phyloP scores from a whole-genome alignment of 2,797 vertebrate species.

The Manis pentadactyla region DNA sequence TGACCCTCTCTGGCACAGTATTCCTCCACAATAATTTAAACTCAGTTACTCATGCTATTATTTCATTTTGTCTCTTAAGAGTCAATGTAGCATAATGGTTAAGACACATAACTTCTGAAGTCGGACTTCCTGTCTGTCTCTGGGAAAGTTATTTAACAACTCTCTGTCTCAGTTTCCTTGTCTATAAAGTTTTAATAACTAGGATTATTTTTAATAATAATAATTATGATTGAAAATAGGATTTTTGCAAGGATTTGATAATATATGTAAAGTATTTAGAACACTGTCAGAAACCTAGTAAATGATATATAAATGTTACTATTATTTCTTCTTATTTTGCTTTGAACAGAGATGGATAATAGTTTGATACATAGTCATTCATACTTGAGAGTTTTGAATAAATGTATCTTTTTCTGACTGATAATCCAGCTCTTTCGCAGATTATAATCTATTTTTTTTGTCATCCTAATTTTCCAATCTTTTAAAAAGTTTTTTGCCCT shows the following conservation, averaged over 20 bases:
- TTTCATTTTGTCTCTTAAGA: not conserved
- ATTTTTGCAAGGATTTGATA: not conserved
- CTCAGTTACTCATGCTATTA: not conserved
- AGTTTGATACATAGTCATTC: not conserved
- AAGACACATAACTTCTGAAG: not conserved
- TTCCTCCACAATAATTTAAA: not conserved
- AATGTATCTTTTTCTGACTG: not conserved
- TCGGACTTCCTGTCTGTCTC: not conserved
- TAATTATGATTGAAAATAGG: too few relatives aligned
- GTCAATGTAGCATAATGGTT: not conserved
- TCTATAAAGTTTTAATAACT: not conserved
- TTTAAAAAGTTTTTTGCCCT: not conserved
- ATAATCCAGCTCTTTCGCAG: not conserved
- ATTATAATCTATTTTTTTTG: not conserved
- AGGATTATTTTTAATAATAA: too few relatives aligned
- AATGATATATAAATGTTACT: not conserved
- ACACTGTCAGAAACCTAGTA: not conserved
- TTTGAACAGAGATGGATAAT: not conserved
- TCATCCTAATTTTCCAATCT: not conserved
- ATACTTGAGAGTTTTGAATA: not conserved
- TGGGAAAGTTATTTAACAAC: not conserved
- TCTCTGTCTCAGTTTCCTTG: not conserved
- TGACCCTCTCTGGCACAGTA: not conserved
- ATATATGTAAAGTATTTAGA: not conserved
- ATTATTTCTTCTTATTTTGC: conserved; percentile 36